These are phyloP conservation scores for Lophotriccus pileatus DNA, from an alignment of 2,797 vertebrate species.

Conservation along the genomic window DNA sequence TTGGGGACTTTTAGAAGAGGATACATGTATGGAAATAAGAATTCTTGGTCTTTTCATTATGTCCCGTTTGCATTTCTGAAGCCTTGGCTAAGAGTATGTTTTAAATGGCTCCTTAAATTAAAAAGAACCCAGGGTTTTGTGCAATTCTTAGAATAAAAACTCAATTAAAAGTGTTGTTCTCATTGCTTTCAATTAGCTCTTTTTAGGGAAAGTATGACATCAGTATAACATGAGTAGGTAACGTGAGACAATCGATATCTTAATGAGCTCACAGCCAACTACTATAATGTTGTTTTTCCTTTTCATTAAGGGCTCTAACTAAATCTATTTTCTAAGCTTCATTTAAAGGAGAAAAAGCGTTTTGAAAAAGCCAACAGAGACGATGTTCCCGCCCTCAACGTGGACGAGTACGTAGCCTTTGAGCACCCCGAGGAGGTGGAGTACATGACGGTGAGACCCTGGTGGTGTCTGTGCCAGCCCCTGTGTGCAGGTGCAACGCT, in stretches of 20 bases:
- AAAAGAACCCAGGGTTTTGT: background rate
- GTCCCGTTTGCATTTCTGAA: background rate
- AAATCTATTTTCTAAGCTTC: constrained; percentile 80
- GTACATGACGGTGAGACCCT: constrained; percentile 87
- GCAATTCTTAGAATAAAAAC: background rate
- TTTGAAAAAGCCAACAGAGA: constrained; percentile 90
- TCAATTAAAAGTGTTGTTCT: background rate
- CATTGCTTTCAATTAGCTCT: background rate
- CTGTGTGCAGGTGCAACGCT: background rate
- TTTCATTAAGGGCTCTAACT: constrained; percentile 59
- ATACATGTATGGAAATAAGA: background rate
- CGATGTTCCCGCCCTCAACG: constrained; percentile 77
- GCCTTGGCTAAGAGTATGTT: background rate
- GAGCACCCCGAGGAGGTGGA: constrained; percentile 95
- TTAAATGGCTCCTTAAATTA: background rate
- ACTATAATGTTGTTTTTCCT: background rate
- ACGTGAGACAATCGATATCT: background rate
- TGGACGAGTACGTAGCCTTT: constrained; percentile 92
- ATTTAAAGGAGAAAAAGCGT: constrained; percentile 89
- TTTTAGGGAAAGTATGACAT: background rate
- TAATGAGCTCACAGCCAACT: background rate
- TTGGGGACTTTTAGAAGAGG: background rate
- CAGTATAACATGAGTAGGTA: background rate
- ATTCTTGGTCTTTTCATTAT: background rate
- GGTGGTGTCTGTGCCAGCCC: background rate